These are phyloP conservation scores for Tenebrio molitor DNA, from an alignment of 1,140 invertebrate species.

Conservation along the genomic window DNA sequence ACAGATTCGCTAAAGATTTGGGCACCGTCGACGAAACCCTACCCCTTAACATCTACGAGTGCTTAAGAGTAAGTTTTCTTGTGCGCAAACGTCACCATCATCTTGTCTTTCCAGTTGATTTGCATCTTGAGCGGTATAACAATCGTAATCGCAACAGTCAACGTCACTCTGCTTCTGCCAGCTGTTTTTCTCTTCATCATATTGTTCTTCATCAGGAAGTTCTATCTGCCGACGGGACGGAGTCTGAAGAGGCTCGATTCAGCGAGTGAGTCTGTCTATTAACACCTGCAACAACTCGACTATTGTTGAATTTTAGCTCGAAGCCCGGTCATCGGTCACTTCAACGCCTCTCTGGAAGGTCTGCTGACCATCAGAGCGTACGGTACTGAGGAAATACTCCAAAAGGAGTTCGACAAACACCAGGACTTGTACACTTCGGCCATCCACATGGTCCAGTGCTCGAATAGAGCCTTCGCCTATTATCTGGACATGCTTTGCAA, in stretches of 20 bases:
- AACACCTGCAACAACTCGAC: neutral
- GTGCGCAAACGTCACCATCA: neutral
- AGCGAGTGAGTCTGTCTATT: constrained; percentile 68
- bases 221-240: constrained; percentile 75
- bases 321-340: constrained; percentile 77
- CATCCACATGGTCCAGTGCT: constrained; percentile 74
- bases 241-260: constrained; percentile 77
- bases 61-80: constrained; percentile 52
- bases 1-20: constrained; percentile 76
- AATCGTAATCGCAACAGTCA: constrained; percentile 49
- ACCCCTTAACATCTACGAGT: constrained; percentile 68
- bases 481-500: constrained; percentile 82
- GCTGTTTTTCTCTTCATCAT: constrained; percentile 69
- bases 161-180: constrained; percentile 57
- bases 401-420: constrained; percentile 83
- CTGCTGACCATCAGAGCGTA: constrained; percentile 90
- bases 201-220: constrained; percentile 70
- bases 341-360: constrained; percentile 76
- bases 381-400: constrained; percentile 80
- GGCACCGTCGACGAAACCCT: constrained; percentile 75
- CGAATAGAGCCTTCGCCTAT: constrained; percentile 79
- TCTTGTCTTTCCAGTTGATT: constrained; percentile 32
- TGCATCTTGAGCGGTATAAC: constrained; percentile 46
- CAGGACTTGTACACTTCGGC: constrained; percentile 80
- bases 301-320: constrained; percentile 57